These are phyloP conservation scores for Anarrhichthys ocellatus DNA, from an alignment of 2,113 vertebrate genomes.

Conservation along the genomic window DNA sequence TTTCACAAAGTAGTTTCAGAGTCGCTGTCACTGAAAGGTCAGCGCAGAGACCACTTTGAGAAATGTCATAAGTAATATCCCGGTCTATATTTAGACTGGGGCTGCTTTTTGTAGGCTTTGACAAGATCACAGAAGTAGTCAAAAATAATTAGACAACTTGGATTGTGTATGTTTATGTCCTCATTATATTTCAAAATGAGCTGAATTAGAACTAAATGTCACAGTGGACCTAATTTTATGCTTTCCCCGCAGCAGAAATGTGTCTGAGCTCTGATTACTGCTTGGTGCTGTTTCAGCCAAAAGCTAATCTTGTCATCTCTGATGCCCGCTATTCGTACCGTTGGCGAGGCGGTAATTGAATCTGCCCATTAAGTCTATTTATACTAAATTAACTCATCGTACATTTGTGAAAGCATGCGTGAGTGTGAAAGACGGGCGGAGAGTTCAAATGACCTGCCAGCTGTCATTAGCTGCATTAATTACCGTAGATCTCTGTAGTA, in stretches of 20 bases:
- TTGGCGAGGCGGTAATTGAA: slow-evolving; percentile 42
- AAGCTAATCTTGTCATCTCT: slow-evolving; percentile 35
- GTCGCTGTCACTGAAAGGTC: background rate
- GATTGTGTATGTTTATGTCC: background rate
- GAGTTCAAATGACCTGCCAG: slow-evolving; percentile 26
- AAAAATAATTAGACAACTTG: background rate
- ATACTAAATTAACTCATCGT: slow-evolving; percentile 39
- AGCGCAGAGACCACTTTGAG: background rate
- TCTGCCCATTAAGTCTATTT: slow-evolving; percentile 44
- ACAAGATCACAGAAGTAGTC: background rate
- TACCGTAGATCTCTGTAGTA: background rate
- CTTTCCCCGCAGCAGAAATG: slow-evolving; percentile 10
- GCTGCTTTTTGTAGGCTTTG: background rate
- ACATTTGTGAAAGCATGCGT: slow-evolving; percentile 27
- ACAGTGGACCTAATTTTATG: background rate
- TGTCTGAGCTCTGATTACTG: slow-evolving; percentile 13
- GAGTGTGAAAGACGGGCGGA: background rate
- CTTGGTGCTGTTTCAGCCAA: background rate
- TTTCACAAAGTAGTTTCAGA: background rate
- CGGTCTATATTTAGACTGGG: background rate
- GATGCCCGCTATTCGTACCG: slow-evolving; percentile 7
- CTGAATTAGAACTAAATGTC: slow-evolving; percentile 18
- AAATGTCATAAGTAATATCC: background rate
- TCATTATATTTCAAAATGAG: slow-evolving; percentile 4
- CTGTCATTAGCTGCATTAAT: slow-evolving; percentile 20